A percentile compares a stretch with the other conserved stretches of the same genome.
Conservation (phyloP, 2,797 vertebrate species). For the Oryzias sinensis region DNA sequence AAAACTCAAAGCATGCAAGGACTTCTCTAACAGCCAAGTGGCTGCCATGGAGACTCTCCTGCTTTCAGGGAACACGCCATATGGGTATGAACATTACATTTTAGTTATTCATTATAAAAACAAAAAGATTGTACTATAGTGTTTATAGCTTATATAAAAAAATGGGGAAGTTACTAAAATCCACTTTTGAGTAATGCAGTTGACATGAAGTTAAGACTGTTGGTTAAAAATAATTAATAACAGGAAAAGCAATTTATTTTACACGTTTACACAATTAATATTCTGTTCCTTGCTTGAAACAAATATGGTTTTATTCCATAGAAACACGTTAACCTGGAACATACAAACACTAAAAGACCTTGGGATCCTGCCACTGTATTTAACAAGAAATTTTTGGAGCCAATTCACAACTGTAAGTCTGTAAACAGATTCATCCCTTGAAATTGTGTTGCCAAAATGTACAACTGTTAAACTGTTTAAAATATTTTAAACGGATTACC, state of each 20-base stretch:
- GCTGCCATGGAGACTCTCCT: constrained; percentile 54
- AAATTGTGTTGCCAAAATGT: too few relatives aligned
- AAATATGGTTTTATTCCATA: constrained; percentile 23
- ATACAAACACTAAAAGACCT: constrained; percentile 51
- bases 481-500: too few relatives aligned
- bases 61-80: constrained; percentile 57
- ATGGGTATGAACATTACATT: constrained; percentile 51
- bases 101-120: too few relatives aligned
- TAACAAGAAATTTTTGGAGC: constrained; percentile 60
- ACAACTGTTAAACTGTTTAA: too few relatives aligned
- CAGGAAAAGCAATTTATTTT: too few relatives aligned
- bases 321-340: constrained; percentile 53
- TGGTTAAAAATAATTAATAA: background rate
- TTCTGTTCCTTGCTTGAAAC: too few relatives aligned
- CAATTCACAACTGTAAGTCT: constrained; percentile 42
- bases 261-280: too few relatives aligned
- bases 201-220: too few relatives aligned
- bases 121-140: too few relatives aligned
- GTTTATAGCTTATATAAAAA: too few relatives aligned
- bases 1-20: constrained; percentile 65
- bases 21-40: constrained; percentile 61
- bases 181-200: too few relatives aligned
- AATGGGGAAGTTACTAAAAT: too few relatives aligned
- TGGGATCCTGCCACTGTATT: constrained; percentile 57
- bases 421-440: background rate